phyloP scores from a whole-genome alignment of 30 jellyfish, hydroid and myxozoan species.

The Aurelia sp. region DNA sequence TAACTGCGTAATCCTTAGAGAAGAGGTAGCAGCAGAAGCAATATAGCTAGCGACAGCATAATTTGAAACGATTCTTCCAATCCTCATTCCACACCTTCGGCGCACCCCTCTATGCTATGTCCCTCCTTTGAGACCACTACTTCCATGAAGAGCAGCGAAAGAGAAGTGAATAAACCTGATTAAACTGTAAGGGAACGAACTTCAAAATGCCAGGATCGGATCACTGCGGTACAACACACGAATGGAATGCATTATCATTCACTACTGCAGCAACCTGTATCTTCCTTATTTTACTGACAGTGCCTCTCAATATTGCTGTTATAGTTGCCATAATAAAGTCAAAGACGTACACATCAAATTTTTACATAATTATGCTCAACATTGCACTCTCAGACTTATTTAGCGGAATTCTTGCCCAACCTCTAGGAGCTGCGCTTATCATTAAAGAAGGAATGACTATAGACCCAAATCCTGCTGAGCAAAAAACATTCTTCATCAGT shows the following conservation, averaged over 20 bases:
- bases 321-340: slow-evolving; percentile 54
- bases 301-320: slow-evolving; percentile 64
- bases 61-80: no score
- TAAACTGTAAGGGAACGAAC: no score
- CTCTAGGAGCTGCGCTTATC: not conserved
- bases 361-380: slow-evolving; percentile 63
- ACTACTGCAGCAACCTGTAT: not conserved
- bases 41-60: no score
- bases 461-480: not conserved
- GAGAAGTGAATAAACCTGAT: no score
- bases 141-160: no score
- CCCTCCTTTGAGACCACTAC: no score
- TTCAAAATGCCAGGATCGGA: slow-evolving; percentile 1
- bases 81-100: no score
- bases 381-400: slow-evolving; percentile 69
- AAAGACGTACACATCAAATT: slow-evolving; percentile 29
- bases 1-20: no score
- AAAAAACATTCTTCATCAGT: slow-evolving; percentile 9
- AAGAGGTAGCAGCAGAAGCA: no score
- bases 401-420: slow-evolving; percentile 32
- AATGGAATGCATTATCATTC: not conserved
- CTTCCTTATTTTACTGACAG: slow-evolving; percentile 25
- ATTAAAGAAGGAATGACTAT: not conserved
- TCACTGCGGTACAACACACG: not conserved
- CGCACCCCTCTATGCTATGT: no score